These are phyloP conservation scores for Ecliptopera silaceata DNA, from an alignment of 2,888 invertebrate species.

Conservation along the genomic window DNA sequence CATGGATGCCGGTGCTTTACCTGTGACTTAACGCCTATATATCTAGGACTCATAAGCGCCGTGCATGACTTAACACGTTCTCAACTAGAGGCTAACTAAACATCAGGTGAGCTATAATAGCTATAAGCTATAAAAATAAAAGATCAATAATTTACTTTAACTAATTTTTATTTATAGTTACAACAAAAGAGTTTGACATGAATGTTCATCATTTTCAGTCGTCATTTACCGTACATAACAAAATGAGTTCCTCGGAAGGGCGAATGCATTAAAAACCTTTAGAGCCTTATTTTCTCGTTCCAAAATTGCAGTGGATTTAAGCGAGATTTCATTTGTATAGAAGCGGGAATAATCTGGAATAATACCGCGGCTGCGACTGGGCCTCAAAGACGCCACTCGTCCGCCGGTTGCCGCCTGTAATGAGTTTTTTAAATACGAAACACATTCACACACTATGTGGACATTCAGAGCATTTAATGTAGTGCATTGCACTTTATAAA, in stretches of 20 bases:
- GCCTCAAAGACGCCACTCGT: slow-evolving; percentile 82
- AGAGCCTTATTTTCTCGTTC: slow-evolving; percentile 79
- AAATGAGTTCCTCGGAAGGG: slow-evolving; percentile 68
- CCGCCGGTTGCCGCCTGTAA: slow-evolving; percentile 77
- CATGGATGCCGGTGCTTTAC: no score
- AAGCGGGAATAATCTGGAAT: slow-evolving; percentile 81
- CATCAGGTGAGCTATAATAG: no score
- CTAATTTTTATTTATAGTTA: no score
- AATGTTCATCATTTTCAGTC: neutral
- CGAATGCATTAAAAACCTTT: slow-evolving; percentile 76
- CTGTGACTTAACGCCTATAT: no score
- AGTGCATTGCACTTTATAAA: slow-evolving; percentile 55
- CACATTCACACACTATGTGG: slow-evolving; percentile 73
- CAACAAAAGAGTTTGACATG: neutral
- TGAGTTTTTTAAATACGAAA: slow-evolving; percentile 80
- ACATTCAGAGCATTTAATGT: slow-evolving; percentile 64
- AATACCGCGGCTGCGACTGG: slow-evolving; percentile 77
- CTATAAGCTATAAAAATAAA: no score
- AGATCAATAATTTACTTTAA: no score
- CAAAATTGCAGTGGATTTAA: slow-evolving; percentile 81
- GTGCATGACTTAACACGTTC: no score
- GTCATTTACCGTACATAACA: slow-evolving; percentile 35
- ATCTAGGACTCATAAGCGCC: no score
- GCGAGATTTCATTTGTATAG: slow-evolving; percentile 83
- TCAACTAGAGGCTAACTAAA: no score